A percentile compares a stretch with the other conserved stretches of the same genome.
Evolutionary conservation across 2,888 invertebrate species (phyloP).

Genomic region (Clivina fossor): DNA sequence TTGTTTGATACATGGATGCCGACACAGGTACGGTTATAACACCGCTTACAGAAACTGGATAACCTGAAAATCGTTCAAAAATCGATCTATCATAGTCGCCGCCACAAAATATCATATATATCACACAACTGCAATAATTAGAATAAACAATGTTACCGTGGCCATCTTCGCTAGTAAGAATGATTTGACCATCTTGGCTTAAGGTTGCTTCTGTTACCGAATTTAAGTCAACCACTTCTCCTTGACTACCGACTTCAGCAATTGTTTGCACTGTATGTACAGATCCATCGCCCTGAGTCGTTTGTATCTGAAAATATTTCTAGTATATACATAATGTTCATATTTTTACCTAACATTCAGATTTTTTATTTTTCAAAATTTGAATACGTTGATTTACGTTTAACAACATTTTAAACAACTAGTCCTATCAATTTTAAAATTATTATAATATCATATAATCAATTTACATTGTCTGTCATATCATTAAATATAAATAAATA

Average conservation of each 20-base stretch:
- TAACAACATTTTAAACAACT: too few species aligned
- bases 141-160: conserved; percentile 66
- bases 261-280: conserved; percentile 71
- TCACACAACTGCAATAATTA: not conserved
- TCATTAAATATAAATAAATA: too few species aligned
- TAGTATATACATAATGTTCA: too few species aligned
- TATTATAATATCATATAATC: too few species aligned
- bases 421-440: too few species aligned
- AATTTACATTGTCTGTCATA: too few species aligned
- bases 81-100: not conserved
- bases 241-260: conserved; percentile 73
- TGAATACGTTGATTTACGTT: too few species aligned
- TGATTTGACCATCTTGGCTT: conserved; percentile 91
- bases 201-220: conserved; percentile 87
- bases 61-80: conserved; percentile 56
- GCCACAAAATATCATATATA: not conserved
- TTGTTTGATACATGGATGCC: conserved; percentile 94
- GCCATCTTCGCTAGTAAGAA: conserved; percentile 92
- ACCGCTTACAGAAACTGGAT: conserved; percentile 85
- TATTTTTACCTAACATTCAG: too few species aligned
- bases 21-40: conserved; percentile 95
- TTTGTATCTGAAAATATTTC: conserved; percentile 60
- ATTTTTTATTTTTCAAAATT: too few species aligned
- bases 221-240: conserved; percentile 85
- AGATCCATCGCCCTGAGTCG: conserved; percentile 61